Base-by-base conservation (phyloP, 2,113 vertebrate genomes). In the Oncorhynchus tshawytscha region DNA sequence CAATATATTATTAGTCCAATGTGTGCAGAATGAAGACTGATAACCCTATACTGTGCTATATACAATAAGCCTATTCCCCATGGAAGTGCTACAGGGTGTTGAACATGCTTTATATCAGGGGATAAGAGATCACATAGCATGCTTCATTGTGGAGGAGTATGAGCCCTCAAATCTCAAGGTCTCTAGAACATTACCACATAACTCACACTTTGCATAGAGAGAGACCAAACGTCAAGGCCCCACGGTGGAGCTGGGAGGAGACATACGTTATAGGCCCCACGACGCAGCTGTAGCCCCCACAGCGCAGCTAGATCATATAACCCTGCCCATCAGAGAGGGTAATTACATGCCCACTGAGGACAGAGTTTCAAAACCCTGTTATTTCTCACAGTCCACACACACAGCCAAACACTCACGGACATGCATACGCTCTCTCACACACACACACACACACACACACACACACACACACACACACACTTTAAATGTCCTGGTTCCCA, bases 301-400 rank as follows among this genome's bases (percentile, higher is more conserved):
- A 27, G 66, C 5, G 66, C 16, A 34, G 66, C 66, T 18, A 18
- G 16, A n/a, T 68, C 67, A 68, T 34, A 39, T 39, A 27, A 68
- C 67, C 31, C 31, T 34, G 31, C 31, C 67, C 18, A 39, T n/a
- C 16, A 22, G 15, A 57, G 66, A 48, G 68, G 78, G 83, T 76
- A 86, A 91, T 88, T 87, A 87, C 84, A 72, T 77, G 51, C 82
- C 60, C 64, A 51, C 82, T 81, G 80, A 86, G 82, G 84, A 82
- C 85, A 84, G 72, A 85, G 81, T 88, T 90, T 85, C 85, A 78
- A 67, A 29, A 67, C 29, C 4, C 66, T 54, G 51, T 54, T 54
- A 16, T 15, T 54, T 54, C 51, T 54, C 51, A 54, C 15, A 18
- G 16, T 54, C 16, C 3, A 54, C 51, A 54, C 16, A 5, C 49